These are phyloP conservation scores for Aspidiotus rigidus DNA, from an alignment of 2,888 invertebrate genomes.

Conservation along the genomic window DNA sequence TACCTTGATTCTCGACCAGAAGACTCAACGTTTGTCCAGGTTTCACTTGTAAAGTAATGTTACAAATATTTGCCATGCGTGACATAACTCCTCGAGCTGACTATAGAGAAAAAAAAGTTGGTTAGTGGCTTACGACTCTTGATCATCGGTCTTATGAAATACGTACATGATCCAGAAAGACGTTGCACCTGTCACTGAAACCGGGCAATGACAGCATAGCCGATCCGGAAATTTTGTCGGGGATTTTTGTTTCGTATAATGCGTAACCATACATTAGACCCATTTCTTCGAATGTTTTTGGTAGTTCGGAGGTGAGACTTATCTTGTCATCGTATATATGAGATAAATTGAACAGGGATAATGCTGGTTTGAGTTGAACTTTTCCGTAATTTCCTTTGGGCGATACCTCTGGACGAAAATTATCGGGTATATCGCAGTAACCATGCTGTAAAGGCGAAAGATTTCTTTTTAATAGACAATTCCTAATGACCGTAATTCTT, in stretches of 20 bases:
- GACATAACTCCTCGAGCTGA: constrained; percentile 30
- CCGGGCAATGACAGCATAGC: constrained; percentile 48
- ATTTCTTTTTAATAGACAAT: no score
- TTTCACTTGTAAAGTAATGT: constrained; percentile 21
- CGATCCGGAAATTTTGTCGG: constrained; percentile 42
- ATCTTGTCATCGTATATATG: constrained; percentile 30
- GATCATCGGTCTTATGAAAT: background rate
- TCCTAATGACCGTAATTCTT: no score
- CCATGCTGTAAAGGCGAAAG: no score
- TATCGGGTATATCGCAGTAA: no score
- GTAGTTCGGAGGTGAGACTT: constrained; percentile 38
- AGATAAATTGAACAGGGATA: constrained; percentile 40
- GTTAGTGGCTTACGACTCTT: background rate
- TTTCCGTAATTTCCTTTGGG: constrained; percentile 58
- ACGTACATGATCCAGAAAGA: constrained; percentile 48
- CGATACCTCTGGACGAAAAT: constrained; percentile 41
- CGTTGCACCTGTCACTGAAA: constrained; percentile 60
- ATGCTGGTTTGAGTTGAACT: constrained; percentile 48
- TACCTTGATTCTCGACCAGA: constrained; percentile 68
- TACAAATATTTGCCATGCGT: constrained; percentile 20
- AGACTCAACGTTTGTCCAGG: constrained; percentile 42
- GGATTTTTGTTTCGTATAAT: constrained; percentile 53
- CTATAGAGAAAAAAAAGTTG: constrained; percentile 13
- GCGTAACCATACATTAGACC: constrained; percentile 54
- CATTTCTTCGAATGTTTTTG: constrained; percentile 56